These are phyloP conservation scores for Fregata magnificens DNA, from an alignment of 2,113 vertebrate species.

Conservation along the genomic window DNA sequence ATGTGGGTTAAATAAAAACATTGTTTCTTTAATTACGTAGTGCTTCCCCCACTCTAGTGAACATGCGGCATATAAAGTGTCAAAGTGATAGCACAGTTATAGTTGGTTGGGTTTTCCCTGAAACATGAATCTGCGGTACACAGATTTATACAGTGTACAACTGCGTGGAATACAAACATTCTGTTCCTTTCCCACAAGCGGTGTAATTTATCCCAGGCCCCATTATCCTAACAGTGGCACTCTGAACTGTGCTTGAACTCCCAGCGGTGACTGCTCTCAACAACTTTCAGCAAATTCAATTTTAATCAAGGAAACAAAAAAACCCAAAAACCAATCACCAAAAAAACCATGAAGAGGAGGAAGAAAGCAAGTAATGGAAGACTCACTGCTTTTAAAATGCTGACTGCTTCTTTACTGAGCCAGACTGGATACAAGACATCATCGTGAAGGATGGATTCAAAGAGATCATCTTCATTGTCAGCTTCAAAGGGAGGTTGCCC, in stretches of 20 bases:
- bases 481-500: conserved; percentile 97
- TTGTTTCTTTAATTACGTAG: conserved; percentile 6
- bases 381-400: conserved; percentile 94
- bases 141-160: conserved; percentile 29
- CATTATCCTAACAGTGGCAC: conserved; percentile 58
- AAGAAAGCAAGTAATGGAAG: background rate
- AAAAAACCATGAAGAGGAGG: background rate
- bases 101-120: conserved; percentile 30
- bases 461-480: conserved; percentile 96
- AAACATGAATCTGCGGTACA: conserved; percentile 39
- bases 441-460: conserved; percentile 96
- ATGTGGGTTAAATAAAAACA: background rate
- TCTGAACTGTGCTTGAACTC: conserved; percentile 70
- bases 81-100: background rate
- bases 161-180: conserved; percentile 71
- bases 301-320: background rate
- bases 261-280: conserved; percentile 22
- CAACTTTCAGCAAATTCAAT: conserved; percentile 34
- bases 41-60: background rate
- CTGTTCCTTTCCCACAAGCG: conserved; percentile 76
- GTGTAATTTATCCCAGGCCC: conserved; percentile 67
- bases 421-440: conserved; percentile 98
- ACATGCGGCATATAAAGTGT: background rate
- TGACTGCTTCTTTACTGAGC: conserved; percentile 98
- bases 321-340: background rate